Conservation (phyloP, 2,113 vertebrate genomes). For the Acinonyx jubatus region DNA sequence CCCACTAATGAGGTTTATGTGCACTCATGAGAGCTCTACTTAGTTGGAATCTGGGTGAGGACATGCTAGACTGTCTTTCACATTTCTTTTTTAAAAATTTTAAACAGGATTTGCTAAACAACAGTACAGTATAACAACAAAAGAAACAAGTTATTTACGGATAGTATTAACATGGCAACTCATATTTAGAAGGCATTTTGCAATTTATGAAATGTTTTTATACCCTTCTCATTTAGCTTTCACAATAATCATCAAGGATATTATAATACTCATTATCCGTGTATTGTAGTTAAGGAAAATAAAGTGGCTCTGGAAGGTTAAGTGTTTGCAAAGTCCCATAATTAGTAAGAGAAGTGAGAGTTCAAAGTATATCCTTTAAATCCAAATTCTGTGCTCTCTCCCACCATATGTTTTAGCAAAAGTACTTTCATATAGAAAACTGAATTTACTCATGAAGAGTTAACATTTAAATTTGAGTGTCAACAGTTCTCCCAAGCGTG, state of each 20-base stretch:
- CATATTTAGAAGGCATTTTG: not conserved
- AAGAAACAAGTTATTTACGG: not conserved
- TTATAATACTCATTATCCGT: not conserved
- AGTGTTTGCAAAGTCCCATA: not conserved
- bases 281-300: not conserved
- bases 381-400: not conserved
- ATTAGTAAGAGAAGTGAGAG: not conserved
- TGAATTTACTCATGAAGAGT: conserved; percentile 8
- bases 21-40: not conserved
- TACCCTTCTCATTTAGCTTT: not conserved
- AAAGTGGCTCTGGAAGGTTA: not conserved
- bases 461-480: conserved; percentile 43
- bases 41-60: not conserved
- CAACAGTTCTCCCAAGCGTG: not conserved
- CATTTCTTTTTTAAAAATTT: not conserved
- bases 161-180: not conserved
- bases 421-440: not conserved
- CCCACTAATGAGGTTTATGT: not conserved
- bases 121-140: not conserved
- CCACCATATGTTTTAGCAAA: not conserved
- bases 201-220: not conserved
- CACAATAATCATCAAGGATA: not conserved
- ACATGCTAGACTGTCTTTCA: not conserved
- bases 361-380: not conserved
- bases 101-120: not conserved